A percentile compares a stretch with the other conserved stretches of the same genome.
phyloP scores from a whole-genome alignment of 2,888 invertebrate genomes.

The Troides aeacus region DNA sequence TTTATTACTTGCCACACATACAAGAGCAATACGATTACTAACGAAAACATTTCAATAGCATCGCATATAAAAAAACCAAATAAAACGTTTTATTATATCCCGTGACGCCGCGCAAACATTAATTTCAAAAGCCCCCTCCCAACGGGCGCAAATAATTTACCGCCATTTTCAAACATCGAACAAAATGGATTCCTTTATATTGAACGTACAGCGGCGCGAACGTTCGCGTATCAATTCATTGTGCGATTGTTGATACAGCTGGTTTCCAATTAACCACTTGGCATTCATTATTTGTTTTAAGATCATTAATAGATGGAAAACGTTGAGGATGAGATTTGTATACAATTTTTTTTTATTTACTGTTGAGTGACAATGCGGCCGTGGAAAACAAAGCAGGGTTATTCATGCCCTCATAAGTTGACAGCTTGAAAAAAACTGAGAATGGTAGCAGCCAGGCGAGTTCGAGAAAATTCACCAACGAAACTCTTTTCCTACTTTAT shows the following conservation, averaged over 20 bases:
- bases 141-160: conserved; percentile 13
- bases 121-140: conserved; percentile 8
- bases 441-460: too few relatives aligned
- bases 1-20: too few relatives aligned
- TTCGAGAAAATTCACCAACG: too few relatives aligned
- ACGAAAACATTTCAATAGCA: too few relatives aligned
- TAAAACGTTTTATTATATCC: not conserved
- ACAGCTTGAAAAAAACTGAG: too few relatives aligned
- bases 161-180: conserved; percentile 21
- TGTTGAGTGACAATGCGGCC: not conserved
- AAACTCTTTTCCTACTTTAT: too few relatives aligned
- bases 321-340: conserved; percentile 1
- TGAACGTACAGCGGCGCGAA: not conserved
- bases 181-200: conserved; percentile 23
- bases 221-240: conserved; percentile 5
- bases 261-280: conserved; percentile 6
- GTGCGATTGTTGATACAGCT: conserved; percentile 14
- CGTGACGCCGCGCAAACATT: conserved; percentile 11
- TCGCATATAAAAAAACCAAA: not conserved
- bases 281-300: conserved; percentile 14
- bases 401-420: too few relatives aligned
- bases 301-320: not conserved
- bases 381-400: too few relatives aligned
- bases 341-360: not conserved
- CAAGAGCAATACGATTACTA: too few relatives aligned